phyloP scores from a whole-genome alignment of 2,888 invertebrate genomes.

The Eilema depressum region DNA sequence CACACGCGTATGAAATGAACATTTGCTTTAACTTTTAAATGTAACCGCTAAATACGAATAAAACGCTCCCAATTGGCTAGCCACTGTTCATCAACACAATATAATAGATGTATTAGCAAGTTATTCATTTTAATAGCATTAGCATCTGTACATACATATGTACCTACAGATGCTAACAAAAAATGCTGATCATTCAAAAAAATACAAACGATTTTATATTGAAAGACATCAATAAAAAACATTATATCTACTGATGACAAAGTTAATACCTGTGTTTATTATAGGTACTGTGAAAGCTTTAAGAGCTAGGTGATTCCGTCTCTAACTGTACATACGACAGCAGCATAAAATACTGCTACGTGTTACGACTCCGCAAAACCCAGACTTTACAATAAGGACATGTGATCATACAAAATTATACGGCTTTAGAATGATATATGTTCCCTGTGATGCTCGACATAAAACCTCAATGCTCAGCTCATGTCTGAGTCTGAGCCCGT shows the following conservation, averaged over 20 bases:
- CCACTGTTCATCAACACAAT: no score
- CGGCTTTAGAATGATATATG: conserved; percentile 7
- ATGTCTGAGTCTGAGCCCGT: neutral
- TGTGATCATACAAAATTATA: conserved; percentile 21
- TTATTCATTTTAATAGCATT: no score
- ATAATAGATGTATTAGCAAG: no score
- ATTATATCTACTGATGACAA: neutral
- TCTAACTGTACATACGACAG: neutral
- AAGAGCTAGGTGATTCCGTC: neutral
- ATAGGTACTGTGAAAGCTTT: neutral
- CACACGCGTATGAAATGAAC: neutral
- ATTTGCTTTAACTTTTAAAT: neutral
- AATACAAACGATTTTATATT: no score
- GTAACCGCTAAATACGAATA: neutral
- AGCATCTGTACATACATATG: no score
- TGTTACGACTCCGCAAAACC: conserved; percentile 18
- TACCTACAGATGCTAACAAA: neutral
- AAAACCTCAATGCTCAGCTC: conserved; percentile 11
- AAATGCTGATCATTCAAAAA: neutral
- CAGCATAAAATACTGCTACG: conserved; percentile 12
- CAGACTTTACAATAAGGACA: conserved; percentile 22
- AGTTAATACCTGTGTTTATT: neutral
- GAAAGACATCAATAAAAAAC: no score
- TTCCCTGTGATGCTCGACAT: conserved; percentile 2
- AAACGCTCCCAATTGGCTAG: neutral